phyloP scores from a whole-genome alignment of 2,888 invertebrate species.

The Rhopalosiphum nymphaeae region DNA sequence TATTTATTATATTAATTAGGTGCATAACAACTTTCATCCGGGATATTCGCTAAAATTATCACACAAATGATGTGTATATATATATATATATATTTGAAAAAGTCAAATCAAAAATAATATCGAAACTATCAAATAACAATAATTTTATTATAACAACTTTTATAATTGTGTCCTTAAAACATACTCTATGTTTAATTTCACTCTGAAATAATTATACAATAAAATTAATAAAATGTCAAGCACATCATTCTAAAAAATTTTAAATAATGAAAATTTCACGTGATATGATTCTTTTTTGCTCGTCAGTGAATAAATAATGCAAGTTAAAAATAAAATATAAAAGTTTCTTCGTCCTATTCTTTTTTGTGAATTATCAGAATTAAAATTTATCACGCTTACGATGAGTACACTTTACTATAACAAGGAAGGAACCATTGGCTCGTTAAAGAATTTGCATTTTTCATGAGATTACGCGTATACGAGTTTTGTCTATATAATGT shows the following conservation, averaged over 20 bases:
- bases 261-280: not conserved
- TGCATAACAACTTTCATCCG: not conserved
- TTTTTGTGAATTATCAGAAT: conserved; percentile 15
- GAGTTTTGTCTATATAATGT: conserved; percentile 24
- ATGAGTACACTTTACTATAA: conserved; percentile 19
- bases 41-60: not conserved
- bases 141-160: not conserved
- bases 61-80: not conserved
- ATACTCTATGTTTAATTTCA: not conserved
- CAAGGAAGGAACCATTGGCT: conserved; percentile 1
- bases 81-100: not conserved
- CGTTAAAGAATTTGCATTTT: conserved; percentile 52
- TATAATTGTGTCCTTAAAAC: not conserved
- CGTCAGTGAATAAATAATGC: not conserved
- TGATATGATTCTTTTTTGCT: not conserved
- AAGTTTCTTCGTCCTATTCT: not conserved
- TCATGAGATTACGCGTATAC: conserved; percentile 29
- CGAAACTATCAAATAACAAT: not conserved
- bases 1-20: not conserved
- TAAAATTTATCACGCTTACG: conserved; percentile 12
- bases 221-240: not conserved
- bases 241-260: not conserved
- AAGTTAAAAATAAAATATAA: conserved; percentile 9
- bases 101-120: not conserved
- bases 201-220: not conserved